Conservation (phyloP, 2,888 invertebrate genomes). For the Balanococcus diminutus region DNA sequence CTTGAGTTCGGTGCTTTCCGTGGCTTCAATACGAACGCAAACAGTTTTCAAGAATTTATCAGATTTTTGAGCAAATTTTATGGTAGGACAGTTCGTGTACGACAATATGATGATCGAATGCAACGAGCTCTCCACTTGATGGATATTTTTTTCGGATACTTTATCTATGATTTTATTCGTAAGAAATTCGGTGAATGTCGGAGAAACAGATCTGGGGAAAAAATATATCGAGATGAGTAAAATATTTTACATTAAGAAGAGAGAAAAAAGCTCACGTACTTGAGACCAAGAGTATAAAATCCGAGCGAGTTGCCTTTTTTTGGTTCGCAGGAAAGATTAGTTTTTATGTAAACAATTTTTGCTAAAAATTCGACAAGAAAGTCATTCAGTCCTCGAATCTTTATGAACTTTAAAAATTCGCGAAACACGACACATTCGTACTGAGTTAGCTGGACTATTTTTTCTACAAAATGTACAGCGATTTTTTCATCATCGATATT, state of each 20-base stretch:
- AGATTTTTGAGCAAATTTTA: background rate
- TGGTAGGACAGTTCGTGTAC: background rate
- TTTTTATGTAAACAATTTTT: slow-evolving; percentile 41
- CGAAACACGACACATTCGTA: slow-evolving; percentile 35
- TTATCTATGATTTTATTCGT: background rate
- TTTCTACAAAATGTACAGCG: slow-evolving; percentile 11
- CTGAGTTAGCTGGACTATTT: background rate
- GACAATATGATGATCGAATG: background rate
- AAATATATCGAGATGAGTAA: background rate
- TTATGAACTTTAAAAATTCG: slow-evolving; percentile 32
- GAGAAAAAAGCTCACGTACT: background rate
- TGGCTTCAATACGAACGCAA: background rate
- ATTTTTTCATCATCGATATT: slow-evolving; percentile 32
- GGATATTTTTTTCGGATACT: background rate
- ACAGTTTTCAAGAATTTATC: background rate
- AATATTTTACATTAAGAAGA: background rate
- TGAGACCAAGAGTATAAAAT: slow-evolving; percentile 28
- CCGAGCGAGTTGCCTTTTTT: background rate
- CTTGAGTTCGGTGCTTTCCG: background rate
- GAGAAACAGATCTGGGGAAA: slow-evolving; percentile 15
- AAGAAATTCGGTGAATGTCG: background rate
- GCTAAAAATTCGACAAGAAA: slow-evolving; percentile 7
- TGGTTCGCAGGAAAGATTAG: background rate
- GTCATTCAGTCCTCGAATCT: background rate
- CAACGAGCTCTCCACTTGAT: background rate